Percentiles rank a stretch among this genome's conserved stretches.
These are phyloP conservation scores for Maconellicoccus hirsutus DNA, from an alignment of 1,140 invertebrate species.

Conservation along the genomic window DNA sequence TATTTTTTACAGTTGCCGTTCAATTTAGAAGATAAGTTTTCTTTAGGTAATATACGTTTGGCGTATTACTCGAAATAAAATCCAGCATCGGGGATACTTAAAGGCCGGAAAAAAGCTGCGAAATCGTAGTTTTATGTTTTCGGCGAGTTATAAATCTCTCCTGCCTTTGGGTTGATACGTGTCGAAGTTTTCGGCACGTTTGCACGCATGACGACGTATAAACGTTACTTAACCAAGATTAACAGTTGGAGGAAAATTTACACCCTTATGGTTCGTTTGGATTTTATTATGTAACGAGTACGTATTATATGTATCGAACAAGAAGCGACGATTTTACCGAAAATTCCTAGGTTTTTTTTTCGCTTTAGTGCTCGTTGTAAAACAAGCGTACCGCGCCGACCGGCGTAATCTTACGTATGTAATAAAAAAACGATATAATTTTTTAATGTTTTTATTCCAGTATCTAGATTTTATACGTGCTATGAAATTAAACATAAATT, in stretches of 20 bases:
- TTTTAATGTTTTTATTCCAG: constrained; percentile 4
- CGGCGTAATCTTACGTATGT: background rate
- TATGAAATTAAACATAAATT: constrained; percentile 18
- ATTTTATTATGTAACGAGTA: background rate
- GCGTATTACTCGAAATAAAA: constrained; percentile 2
- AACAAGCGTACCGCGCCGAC: background rate
- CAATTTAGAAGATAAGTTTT: constrained; percentile 20
- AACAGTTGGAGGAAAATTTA: background rate
- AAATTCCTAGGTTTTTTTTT: background rate
- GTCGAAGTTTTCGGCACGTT: constrained; percentile 11
- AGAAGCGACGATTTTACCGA: background rate
- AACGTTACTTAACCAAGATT: constrained; percentile 14
- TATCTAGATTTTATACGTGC: background rate
- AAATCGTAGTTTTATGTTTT: constrained; percentile 19
- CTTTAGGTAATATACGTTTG: background rate
- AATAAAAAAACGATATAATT: background rate
- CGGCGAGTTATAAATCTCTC: constrained; percentile 6
- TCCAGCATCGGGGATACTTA: background rate
- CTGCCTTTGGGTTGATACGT: background rate
- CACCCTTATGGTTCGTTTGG: background rate
- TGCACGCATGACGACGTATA: background rate
- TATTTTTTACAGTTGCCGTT: constrained; percentile 14
- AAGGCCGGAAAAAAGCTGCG: background rate
- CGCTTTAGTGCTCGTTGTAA: background rate
- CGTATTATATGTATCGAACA: background rate